Percentiles rank a stretch among this genome's conserved stretches.
These are phyloP conservation scores for Nansenia antarctica DNA, from an alignment of 2,113 vertebrate genomes.

Conservation along the genomic window DNA sequence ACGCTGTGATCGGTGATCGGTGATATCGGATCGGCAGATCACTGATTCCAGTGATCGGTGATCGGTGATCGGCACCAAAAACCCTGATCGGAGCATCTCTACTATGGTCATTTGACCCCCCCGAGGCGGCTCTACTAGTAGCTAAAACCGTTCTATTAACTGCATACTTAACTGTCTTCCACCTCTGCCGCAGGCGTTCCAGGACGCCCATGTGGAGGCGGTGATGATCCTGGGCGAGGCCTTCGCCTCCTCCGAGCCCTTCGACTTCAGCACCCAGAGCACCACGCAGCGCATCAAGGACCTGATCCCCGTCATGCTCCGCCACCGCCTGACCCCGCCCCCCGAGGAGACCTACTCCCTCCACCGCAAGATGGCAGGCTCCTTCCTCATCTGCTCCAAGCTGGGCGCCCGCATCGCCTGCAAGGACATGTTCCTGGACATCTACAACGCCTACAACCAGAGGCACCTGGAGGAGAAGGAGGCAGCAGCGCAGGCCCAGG, in stretches of 20 bases:
- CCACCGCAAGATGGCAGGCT: slow-evolving; percentile 90
- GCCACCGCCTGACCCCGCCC: slow-evolving; percentile 84
- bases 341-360: slow-evolving; percentile 90
- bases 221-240: slow-evolving; percentile 92
- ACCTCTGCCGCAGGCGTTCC: slow-evolving; percentile 73
- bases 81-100: no score
- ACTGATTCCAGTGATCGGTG: no score
- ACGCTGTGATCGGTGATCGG: no score
- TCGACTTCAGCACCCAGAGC: slow-evolving; percentile 83
- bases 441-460: slow-evolving; percentile 70
- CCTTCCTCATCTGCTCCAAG: slow-evolving; percentile 90
- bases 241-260: slow-evolving; percentile 76
- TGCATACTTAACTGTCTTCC: no score
- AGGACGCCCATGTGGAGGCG: slow-evolving; percentile 84
- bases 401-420: slow-evolving; percentile 80
- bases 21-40: no score
- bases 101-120: no score
- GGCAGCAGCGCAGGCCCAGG: slow-evolving; percentile 10
- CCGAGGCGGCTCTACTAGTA: no score
- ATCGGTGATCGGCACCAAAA: no score
- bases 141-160: no score
- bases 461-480: slow-evolving; percentile 50
- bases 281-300: slow-evolving; percentile 82
- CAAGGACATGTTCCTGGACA: slow-evolving; percentile 80
- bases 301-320: slow-evolving; percentile 84